Base-by-base conservation (phyloP, 2,113 vertebrate species). In the Hystrix cristata region DNA sequence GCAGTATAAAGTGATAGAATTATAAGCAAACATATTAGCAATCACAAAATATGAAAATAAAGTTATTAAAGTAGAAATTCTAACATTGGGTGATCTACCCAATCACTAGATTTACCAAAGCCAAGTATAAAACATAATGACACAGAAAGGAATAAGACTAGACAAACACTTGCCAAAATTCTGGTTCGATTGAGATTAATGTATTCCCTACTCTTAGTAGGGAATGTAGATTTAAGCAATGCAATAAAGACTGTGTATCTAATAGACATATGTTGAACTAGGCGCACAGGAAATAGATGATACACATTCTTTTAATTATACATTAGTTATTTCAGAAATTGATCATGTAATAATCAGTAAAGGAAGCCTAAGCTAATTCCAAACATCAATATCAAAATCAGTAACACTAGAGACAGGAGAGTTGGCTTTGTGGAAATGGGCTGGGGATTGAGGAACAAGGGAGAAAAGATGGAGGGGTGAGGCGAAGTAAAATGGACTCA, bases 121-220 rank as follows among this genome's bases (percentile, higher is more conserved):
- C 46, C n/a, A 76, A 14, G 23, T 90, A 31, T 78, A 51, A 87
- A 90, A 79, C 6, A 82, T 57, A 92, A 10, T 31, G 38, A 64
- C 25, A 71, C 1, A 93, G 43, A 81, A 9, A 13, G 1, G 1
- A 19, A 15, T 87, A 76, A 90, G 29, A 53, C 0, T 13, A 71
- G 16, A 27, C 9, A 94, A 84, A 84, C 85, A 80, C 69, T 94
- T 76, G 81, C 18, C 46, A 96, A 95, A 95, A 96, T 64, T 82
- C 59, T 86, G 27, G 1, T 94, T 83, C 67, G 9, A 71, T 71
- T 85, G 34, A 62, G 18, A 83, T 27, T 48, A 88, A 55, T 65
- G 38, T 38, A 38, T 38, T 38, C 38, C 38, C 38, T 38, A 38
- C 38, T 38, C 38, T 57, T 83, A 79, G 15, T 21, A 76, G 46